Conservation (phyloP, 2,888 invertebrate species). For the Clunio marinus region DNA sequence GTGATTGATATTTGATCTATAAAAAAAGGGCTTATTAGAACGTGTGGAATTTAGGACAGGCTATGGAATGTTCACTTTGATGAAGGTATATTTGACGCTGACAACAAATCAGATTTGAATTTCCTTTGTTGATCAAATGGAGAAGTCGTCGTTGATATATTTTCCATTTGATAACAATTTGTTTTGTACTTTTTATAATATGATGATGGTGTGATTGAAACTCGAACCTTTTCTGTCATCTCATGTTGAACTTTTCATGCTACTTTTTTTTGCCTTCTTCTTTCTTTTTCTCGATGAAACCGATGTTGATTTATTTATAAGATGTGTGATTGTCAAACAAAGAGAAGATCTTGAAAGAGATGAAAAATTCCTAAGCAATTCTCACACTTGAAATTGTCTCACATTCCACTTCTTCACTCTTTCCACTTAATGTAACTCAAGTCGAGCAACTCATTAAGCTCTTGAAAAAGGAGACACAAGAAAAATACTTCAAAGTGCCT, state of each 20-base stretch:
- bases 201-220: conserved; percentile 31
- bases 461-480: background rate
- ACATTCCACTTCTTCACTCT: background rate
- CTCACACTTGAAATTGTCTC: background rate
- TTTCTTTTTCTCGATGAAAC: background rate
- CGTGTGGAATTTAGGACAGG: background rate
- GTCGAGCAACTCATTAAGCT: background rate
- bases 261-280: background rate
- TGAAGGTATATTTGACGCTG: conserved; percentile 19
- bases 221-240: background rate
- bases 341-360: too few species aligned
- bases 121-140: background rate
- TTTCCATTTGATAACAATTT: background rate
- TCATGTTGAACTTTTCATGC: background rate
- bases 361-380: too few species aligned
- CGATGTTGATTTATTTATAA: too few species aligned
- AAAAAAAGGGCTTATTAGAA: background rate
- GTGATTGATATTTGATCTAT: conserved; percentile 31
- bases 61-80: background rate
- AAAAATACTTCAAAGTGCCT: background rate
- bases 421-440: background rate
- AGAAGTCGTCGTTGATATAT: background rate
- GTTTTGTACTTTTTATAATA: background rate
- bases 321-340: too few species aligned
- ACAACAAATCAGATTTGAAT: conserved; percentile 33